phyloP scores from a whole-genome alignment of 2,888 invertebrate genomes.

The Eupeodes latifasciatus region DNA sequence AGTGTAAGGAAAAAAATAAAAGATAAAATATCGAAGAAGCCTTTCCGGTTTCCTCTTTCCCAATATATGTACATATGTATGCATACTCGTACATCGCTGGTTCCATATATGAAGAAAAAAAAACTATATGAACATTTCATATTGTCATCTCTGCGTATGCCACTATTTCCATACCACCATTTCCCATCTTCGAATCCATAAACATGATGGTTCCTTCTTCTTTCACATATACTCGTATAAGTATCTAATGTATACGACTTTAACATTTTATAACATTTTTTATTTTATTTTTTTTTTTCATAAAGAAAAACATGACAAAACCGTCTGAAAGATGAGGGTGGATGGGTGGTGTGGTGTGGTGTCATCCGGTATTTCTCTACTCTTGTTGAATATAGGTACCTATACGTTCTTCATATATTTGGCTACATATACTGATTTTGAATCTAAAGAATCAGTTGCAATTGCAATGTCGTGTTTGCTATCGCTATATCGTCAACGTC shows the following conservation, averaged over 20 bases:
- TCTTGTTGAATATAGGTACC: conserved; percentile 39
- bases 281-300: conserved; percentile 33
- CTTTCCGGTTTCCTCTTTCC: conserved; percentile 8
- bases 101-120: not conserved
- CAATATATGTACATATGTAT: too few relatives aligned
- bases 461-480: conserved; percentile 43
- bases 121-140: conserved; percentile 53
- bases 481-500: conserved; percentile 31
- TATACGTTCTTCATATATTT: conserved; percentile 13
- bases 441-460: conserved; percentile 53
- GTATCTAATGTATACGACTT: conserved; percentile 9
- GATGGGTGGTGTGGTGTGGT: not conserved
- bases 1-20: conserved; percentile 40
- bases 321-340: conserved; percentile 18
- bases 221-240: not conserved
- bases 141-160: conserved; percentile 57
- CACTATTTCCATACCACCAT: conserved; percentile 9
- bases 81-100: too few relatives aligned
- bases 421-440: conserved; percentile 19
- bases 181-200: conserved; percentile 45
- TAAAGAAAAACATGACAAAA: conserved; percentile 34
- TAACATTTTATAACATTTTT: conserved; percentile 59
- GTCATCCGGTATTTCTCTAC: conserved; percentile 15
- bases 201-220: conserved; percentile 34
- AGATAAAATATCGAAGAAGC: conserved; percentile 20